Evolutionary conservation across 2,113 vertebrate genomes (phyloP).

Genomic region (Hepsetus odoe): DNA sequence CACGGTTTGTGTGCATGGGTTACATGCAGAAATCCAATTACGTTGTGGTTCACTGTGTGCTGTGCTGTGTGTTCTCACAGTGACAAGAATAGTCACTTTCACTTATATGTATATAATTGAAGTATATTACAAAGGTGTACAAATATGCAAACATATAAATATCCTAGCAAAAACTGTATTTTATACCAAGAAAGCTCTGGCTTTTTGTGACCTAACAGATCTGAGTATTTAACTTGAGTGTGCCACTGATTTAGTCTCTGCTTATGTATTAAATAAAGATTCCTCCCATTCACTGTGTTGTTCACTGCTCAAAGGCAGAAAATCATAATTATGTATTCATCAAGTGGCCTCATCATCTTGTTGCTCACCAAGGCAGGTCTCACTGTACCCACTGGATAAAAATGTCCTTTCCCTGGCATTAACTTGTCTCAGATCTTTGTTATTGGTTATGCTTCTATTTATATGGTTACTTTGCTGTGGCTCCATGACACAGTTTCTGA

Average conservation of each 20-base stretch:
- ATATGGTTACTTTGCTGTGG: not conserved
- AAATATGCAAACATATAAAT: not conserved
- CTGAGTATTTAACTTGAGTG: conserved; percentile 7
- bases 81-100: too few relatives aligned
- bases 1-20: too few relatives aligned
- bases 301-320: conserved; percentile 14
- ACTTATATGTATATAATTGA: too few relatives aligned
- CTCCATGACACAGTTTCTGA: not conserved
- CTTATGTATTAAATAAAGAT: conserved; percentile 28
- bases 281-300: conserved; percentile 11
- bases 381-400: conserved; percentile 14
- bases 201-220: not conserved
- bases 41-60: too few relatives aligned
- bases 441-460: not conserved
- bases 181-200: too few relatives aligned
- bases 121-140: not conserved
- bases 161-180: too few relatives aligned
- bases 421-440: not conserved
- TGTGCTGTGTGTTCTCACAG: too few relatives aligned
- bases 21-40: too few relatives aligned
- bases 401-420: not conserved
- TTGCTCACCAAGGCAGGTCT: not conserved
- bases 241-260: conserved; percentile 7
- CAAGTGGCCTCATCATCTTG: conserved; percentile 3
- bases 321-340: conserved; percentile 39